A percentile compares a stretch with the other conserved stretches of the same genome.
phyloP scores from a whole-genome alignment of 2,113 vertebrate genomes.

The Fregata magnificens region DNA sequence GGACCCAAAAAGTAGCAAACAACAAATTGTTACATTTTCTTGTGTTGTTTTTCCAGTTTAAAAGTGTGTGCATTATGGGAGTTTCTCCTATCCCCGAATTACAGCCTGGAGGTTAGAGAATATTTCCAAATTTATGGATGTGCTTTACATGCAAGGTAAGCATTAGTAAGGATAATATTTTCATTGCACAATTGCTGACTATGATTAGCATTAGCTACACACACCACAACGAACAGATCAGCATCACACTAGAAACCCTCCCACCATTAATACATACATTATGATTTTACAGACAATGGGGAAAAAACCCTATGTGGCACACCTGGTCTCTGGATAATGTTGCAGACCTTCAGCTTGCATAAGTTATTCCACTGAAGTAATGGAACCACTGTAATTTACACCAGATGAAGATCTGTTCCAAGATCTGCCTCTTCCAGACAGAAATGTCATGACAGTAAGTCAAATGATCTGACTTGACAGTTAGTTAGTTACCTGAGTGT shows the following conservation, averaged over 20 bases:
- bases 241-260: not conserved
- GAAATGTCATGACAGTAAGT: not conserved
- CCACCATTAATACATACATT: not conserved
- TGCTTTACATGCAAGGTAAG: not conserved
- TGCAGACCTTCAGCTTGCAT: not conserved
- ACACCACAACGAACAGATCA: not conserved
- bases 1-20: not conserved
- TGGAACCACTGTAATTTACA: not conserved
- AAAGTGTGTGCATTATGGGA: not conserved
- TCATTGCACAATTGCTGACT: not conserved
- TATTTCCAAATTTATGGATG: not conserved
- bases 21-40: not conserved
- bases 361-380: slow-evolving; percentile 21
- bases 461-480: not conserved
- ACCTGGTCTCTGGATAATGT: not conserved
- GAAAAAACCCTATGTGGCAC: not conserved
- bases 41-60: not conserved
- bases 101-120: not conserved
- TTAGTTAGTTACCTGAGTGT: not conserved
- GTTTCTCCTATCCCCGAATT: not conserved
- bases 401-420: not conserved
- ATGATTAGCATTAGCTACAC: not conserved
- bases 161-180: not conserved
- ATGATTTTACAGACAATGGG: not conserved
- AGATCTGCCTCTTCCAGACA: not conserved